Conservation (phyloP, 2,797 vertebrate genomes). For the Syncerus caffer region DNA sequence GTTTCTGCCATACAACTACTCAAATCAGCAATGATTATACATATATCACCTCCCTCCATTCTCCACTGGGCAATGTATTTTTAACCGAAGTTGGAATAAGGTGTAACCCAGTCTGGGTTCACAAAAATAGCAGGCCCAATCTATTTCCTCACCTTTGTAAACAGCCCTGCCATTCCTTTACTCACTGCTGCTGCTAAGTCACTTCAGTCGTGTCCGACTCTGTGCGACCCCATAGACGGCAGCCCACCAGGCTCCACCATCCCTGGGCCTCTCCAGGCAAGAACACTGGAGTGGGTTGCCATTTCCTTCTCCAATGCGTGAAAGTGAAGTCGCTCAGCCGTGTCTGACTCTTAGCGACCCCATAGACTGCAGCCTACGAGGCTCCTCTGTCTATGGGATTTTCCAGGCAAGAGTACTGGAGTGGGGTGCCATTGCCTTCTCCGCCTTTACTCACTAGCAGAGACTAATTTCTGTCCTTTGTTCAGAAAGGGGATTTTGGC, state of each 20-base stretch:
- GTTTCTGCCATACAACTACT: not conserved
- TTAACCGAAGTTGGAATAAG: not conserved
- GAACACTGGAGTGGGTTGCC: too few species aligned
- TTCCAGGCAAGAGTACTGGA: too few species aligned
- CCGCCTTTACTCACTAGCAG: not conserved
- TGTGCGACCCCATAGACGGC: too few species aligned
- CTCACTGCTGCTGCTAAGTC: too few species aligned
- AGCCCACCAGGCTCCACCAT: too few species aligned
- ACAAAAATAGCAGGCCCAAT: not conserved
- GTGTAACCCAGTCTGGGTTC: not conserved
- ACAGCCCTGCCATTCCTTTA: not conserved
- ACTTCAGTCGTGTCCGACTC: too few species aligned
- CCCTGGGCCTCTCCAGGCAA: too few species aligned
- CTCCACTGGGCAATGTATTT: not conserved
- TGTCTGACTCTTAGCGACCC: too few species aligned
- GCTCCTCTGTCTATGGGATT: too few species aligned
- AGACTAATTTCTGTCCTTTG: not conserved
- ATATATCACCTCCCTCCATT: not conserved
- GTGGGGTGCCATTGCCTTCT: too few species aligned
- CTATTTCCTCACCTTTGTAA: not conserved
- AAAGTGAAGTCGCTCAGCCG: too few species aligned
- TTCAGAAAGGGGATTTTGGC: not conserved
- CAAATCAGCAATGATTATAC: not conserved
- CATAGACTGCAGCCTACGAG: rapidly evolving
- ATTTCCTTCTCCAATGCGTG: too few species aligned